Evolutionary conservation across 2,888 invertebrate genomes (phyloP).

Genomic region (Zele albiditarsus): DNA sequence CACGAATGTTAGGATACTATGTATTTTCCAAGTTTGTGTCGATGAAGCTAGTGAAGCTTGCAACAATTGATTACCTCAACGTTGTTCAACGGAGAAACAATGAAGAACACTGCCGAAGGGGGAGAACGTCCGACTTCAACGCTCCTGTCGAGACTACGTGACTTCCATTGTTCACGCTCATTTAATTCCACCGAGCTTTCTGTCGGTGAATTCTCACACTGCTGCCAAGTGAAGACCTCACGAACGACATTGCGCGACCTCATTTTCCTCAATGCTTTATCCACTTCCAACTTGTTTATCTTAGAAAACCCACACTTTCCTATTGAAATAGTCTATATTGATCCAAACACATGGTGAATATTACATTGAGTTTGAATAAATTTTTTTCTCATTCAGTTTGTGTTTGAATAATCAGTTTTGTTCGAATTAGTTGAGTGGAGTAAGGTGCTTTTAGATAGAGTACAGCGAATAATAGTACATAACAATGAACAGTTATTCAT

Average conservation of each 20-base stretch:
- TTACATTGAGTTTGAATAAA: neutral
- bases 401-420: too few relatives aligned
- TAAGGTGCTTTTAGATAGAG: too few relatives aligned
- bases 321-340: neutral
- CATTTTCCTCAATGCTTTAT: constrained; percentile 27
- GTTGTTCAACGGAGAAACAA: constrained; percentile 45
- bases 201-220: constrained; percentile 22
- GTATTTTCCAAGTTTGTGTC: constrained; percentile 22
- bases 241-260: constrained; percentile 19
- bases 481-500: too few relatives aligned
- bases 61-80: constrained; percentile 51
- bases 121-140: constrained; percentile 45
- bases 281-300: constrained; percentile 46
- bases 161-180: constrained; percentile 50
- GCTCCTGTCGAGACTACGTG: constrained; percentile 48
- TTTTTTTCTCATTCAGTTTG: neutral
- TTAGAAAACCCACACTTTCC: constrained; percentile 31
- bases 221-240: constrained; percentile 16
- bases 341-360: neutral
- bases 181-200: constrained; percentile 42
- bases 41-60: constrained; percentile 36
- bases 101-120: constrained; percentile 35
- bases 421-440: too few relatives aligned
- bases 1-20: constrained; percentile 12
- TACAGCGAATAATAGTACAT: too few relatives aligned